These are phyloP conservation scores for Aselliscus stoliczkanus DNA, from an alignment of 2,797 vertebrate species.

Conservation along the genomic window DNA sequence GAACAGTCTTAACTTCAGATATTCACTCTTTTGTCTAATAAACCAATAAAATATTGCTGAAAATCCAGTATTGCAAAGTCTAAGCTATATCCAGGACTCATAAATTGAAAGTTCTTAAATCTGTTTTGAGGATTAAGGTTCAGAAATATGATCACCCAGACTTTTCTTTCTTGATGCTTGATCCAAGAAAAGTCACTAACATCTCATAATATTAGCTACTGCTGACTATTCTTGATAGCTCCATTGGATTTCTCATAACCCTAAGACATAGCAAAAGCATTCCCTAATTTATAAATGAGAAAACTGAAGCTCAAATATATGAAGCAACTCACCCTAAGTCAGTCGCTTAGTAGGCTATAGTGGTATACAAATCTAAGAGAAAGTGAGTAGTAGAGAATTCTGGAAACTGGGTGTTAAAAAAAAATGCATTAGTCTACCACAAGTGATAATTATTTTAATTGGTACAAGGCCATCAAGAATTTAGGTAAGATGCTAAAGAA, in stretches of 20 bases:
- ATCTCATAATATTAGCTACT: not conserved
- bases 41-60: not conserved
- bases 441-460: not conserved
- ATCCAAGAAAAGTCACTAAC: not conserved
- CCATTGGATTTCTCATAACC: not conserved
- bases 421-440: not conserved
- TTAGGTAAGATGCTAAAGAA: not conserved
- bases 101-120: not conserved
- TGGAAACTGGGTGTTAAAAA: not conserved
- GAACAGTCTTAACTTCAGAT: not conserved
- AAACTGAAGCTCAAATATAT: not conserved
- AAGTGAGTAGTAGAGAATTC: not conserved
- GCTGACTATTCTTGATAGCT: not conserved
- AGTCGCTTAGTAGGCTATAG: not conserved
- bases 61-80: not conserved
- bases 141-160: not conserved
- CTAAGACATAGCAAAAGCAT: not conserved
- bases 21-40: not conserved
- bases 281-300: not conserved
- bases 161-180: not conserved
- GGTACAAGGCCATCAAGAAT: not conserved
- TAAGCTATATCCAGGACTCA: not conserved
- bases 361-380: not conserved
- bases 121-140: not conserved
- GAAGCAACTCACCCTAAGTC: not conserved